Evolutionary conservation across 2,888 invertebrate genomes (phyloP), one percentile per base, ranked within the genome.

Genomic region (Nyleta sp.): DNA sequence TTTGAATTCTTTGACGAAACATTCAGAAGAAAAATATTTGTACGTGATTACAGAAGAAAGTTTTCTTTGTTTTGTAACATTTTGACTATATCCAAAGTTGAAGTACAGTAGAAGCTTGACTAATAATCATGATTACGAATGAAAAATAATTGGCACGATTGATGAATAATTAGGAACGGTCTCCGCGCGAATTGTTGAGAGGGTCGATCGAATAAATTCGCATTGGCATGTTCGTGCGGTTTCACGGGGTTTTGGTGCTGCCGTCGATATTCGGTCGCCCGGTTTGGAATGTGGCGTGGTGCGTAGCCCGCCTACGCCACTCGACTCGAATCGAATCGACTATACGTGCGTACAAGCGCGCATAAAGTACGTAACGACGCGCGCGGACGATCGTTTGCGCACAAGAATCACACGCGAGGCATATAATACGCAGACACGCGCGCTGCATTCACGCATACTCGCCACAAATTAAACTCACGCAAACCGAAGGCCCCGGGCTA

Each of bases 391-490:
- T 62, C 59, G 79, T 75, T 71, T 73, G 68, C 73, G 78, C 78
- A 52, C 62, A 75, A 70, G 77, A 71, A 70, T 70, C 62, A 68
- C 78, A 65, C 65, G 65, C 70, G 70, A 57, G 33, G 48, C 42
- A 38, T 38, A 73, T 38, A 74, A 76, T 74, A 74, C 40, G 74
- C 64, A 71, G 62, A 75, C 72, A 75, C 74, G 74, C 64, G 82
- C 78, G 79, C 74, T 42, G 81, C 80, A 83, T 86, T 83, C 85
- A 85, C 85, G 85, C 86, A 85, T 83, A 84, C 82, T 82, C 83
- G 80, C 84, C 78, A 83, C 84, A 88, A 88, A 89, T 90, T 90
- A 89, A 89, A 89, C 89, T 89, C 88, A 89, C 87, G 87, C 87
- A 87, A 70, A 70, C 74, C 79, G 79, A 82, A 78, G 76, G 86